These are phyloP conservation scores for Acleris laterana DNA, from an alignment of 2,888 invertebrate species.

Conservation along the genomic window DNA sequence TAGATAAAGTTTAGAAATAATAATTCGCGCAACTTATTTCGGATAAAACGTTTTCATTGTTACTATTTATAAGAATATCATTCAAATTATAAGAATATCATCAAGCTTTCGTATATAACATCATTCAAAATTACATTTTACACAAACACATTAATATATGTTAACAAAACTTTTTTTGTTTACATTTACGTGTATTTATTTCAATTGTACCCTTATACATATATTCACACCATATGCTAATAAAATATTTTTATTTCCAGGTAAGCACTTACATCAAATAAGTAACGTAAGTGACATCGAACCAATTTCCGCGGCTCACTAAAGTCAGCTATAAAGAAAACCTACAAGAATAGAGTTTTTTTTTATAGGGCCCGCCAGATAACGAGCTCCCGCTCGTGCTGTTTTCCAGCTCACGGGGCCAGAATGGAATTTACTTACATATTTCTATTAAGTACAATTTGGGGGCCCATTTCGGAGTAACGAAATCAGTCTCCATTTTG, in stretches of 20 bases:
- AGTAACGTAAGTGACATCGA: conserved; percentile 27
- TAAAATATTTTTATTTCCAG: conserved; percentile 27
- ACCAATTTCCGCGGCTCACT: conserved; percentile 24
- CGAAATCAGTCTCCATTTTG: conserved; percentile 5
- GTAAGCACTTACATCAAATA: conserved; percentile 12
- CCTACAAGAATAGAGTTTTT: conserved; percentile 28
- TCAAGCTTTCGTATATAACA: too few species aligned
- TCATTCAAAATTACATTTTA: too few species aligned
- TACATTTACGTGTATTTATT: too few species aligned
- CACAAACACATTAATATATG: too few species aligned
- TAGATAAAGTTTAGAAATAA: too few species aligned
- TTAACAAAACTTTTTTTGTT: too few species aligned
- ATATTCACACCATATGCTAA: conserved; percentile 7
- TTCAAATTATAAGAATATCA: too few species aligned
- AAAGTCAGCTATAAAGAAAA: conserved; percentile 17
- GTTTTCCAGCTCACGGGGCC: conserved; percentile 64
- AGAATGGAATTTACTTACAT: conserved; percentile 67
- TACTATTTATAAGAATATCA: too few species aligned
- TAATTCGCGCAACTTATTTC: too few species aligned
- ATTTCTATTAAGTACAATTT: conserved; percentile 41
- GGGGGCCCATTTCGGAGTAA: conserved; percentile 19
- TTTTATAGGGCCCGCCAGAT: conserved; percentile 33
- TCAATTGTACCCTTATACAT: neutral
- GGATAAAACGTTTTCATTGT: too few species aligned
- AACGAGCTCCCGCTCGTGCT: conserved; percentile 45